Evolutionary conservation across 1,140 invertebrate species (phyloP).

Genomic region (Epicauta chinensis): DNA sequence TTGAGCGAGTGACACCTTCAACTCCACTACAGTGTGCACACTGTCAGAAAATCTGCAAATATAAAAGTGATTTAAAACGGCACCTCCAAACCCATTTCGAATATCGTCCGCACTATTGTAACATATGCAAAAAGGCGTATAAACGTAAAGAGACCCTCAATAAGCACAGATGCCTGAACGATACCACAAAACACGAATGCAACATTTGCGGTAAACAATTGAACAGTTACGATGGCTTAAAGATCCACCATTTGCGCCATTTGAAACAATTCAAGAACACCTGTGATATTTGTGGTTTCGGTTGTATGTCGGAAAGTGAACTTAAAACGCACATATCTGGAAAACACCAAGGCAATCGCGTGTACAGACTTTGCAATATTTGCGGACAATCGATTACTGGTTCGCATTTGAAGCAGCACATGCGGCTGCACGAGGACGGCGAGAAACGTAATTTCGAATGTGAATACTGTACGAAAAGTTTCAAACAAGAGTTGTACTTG

Average conservation of each 20-base stretch:
- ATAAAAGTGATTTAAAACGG: too few species aligned
- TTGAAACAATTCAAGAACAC: conserved; percentile 44
- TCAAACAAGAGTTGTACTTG: conserved; percentile 1
- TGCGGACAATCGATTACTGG: conserved; percentile 31
- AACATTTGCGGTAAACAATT: conserved; percentile 53
- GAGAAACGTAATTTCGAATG: neutral
- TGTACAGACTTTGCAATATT: conserved; percentile 35
- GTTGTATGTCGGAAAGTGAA: conserved; percentile 33
- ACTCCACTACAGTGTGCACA: too few species aligned
- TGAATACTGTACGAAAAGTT: neutral
- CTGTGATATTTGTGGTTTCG: conserved; percentile 30
- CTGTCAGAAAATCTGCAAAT: too few species aligned
- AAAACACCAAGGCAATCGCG: too few species aligned
- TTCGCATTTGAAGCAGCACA: conserved; percentile 11
- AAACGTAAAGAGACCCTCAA: conserved; percentile 18
- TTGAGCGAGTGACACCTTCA: too few species aligned
- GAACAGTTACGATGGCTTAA: conserved; percentile 58
- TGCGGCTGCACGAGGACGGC: neutral
- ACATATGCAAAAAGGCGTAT: too few species aligned
- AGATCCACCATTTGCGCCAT: conserved; percentile 56
- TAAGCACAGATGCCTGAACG: conserved; percentile 45
- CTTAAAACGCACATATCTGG: conserved; percentile 32
- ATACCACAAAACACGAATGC: conserved; percentile 35
- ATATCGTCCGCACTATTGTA: too few species aligned
- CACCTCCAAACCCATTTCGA: too few species aligned